A percentile compares a stretch with the other conserved stretches of the same genome.
These are phyloP conservation scores for Plagodis dolabraria DNA, from an alignment of 2,888 invertebrate species.

Conservation along the genomic window DNA sequence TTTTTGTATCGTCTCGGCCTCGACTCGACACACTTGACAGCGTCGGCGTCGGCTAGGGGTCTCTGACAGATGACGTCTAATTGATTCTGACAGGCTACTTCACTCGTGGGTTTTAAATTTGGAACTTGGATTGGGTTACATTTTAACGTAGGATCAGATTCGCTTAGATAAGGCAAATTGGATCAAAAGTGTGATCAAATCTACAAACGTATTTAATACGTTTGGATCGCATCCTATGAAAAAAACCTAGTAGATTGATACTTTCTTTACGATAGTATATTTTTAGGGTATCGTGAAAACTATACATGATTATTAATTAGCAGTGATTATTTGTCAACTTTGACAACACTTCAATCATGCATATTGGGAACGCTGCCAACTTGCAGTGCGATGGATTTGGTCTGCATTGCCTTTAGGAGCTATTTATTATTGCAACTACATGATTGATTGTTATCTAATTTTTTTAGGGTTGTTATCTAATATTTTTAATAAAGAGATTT, in stretches of 20 bases:
- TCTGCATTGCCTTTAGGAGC: too few species aligned
- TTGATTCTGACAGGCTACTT: conserved; percentile 40
- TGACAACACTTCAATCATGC: too few species aligned
- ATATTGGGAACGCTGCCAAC: too few species aligned
- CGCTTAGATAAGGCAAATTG: conserved; percentile 20
- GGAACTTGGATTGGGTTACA: conserved; percentile 28
- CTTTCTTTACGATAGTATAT: too few species aligned
- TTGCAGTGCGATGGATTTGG: too few species aligned
- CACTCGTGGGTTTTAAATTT: conserved; percentile 27
- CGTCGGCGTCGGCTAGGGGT: neutral
- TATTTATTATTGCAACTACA: too few species aligned
- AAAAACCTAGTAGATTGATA: neutral
- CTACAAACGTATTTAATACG: conserved; percentile 1
- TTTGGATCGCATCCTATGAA: neutral
- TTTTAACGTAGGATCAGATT: conserved; percentile 19
- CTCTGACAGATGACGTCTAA: conserved; percentile 28
- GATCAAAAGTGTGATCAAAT: conserved; percentile 22
- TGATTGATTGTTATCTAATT: too few species aligned
- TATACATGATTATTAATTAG: too few species aligned
- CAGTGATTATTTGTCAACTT: too few species aligned
- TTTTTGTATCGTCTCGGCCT: conserved; percentile 23
- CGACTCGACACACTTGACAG: conserved; percentile 4
- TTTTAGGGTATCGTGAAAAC: too few species aligned
- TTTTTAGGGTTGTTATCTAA: too few species aligned
- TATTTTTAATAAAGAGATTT: too few species aligned